These are phyloP conservation scores for Nomada ferruginata DNA, from an alignment of 2,888 invertebrate species.

Conservation along the genomic window DNA sequence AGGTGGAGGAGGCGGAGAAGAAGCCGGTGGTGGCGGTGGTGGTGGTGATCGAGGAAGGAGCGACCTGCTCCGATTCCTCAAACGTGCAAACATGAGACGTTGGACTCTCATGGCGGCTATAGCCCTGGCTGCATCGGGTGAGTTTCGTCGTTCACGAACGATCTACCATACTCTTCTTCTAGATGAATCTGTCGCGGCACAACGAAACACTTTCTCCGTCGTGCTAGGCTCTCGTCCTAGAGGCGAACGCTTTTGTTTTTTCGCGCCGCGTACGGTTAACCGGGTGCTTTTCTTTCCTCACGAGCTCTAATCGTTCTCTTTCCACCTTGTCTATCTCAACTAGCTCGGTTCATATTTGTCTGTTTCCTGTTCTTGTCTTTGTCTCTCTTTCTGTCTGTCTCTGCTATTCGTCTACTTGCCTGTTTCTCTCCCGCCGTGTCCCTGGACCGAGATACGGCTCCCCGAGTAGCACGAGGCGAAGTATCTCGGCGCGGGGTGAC, in stretches of 20 bases:
- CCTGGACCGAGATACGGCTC: neutral
- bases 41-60: constrained; percentile 65
- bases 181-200: constrained; percentile 5
- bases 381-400: constrained; percentile 25
- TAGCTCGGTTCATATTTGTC: constrained; percentile 15
- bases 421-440: constrained; percentile 20
- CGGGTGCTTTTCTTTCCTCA: constrained; percentile 19
- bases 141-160: constrained; percentile 63
- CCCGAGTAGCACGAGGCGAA: constrained; percentile 24
- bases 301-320: neutral
- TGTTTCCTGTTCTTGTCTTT: constrained; percentile 22
- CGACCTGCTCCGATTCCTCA: constrained; percentile 54
- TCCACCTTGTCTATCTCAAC: neutral
- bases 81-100: constrained; percentile 80
- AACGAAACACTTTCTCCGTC: constrained; percentile 1
- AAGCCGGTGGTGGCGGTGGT: constrained; percentile 61
- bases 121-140: constrained; percentile 83
- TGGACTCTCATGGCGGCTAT: constrained; percentile 83
- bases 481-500: constrained; percentile 14
- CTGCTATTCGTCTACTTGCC: constrained; percentile 7
- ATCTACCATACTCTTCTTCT: constrained; percentile 2
- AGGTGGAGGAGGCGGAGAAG: constrained; percentile 64
- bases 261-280: constrained; percentile 42
- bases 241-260: constrained; percentile 26
- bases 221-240: constrained; percentile 52